phyloP scores from a whole-genome alignment of 2,888 invertebrate species.

The Linnaemya vulpina region DNA sequence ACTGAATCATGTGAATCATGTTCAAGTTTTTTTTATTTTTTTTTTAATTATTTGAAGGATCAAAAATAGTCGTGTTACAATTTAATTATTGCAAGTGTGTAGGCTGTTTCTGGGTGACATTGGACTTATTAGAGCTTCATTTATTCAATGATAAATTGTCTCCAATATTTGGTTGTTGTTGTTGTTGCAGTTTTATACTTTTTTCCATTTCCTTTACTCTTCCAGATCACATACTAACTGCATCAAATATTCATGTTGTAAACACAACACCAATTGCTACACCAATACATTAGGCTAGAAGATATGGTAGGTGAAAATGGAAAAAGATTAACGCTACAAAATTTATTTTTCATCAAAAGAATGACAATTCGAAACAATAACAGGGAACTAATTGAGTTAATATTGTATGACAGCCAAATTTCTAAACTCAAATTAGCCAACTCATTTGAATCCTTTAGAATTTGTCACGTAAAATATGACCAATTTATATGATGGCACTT shows the following conservation, averaged over 20 bases:
- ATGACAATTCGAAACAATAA: no score
- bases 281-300: neutral
- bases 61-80: slow-evolving; percentile 25
- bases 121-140: slow-evolving; percentile 54
- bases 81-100: slow-evolving; percentile 57
- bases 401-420: no score
- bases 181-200: neutral
- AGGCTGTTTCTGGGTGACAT: slow-evolving; percentile 40
- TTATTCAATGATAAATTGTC: slow-evolving; percentile 40
- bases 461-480: no score
- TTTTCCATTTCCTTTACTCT: neutral
- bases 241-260: slow-evolving; percentile 43
- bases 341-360: no score
- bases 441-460: no score
- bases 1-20: neutral
- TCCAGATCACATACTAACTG: slow-evolving; percentile 12
- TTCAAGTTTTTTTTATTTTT: no score
- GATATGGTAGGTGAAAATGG: neutral
- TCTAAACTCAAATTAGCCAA: no score
- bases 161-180: neutral
- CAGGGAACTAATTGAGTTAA: no score
- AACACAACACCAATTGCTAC: slow-evolving; percentile 9
- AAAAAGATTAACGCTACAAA: neutral
- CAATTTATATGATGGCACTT: no score
- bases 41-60: neutral